These are phyloP conservation scores for Folsomia manolachei DNA, from an alignment of 2,888 invertebrate genomes.

Conservation along the genomic window DNA sequence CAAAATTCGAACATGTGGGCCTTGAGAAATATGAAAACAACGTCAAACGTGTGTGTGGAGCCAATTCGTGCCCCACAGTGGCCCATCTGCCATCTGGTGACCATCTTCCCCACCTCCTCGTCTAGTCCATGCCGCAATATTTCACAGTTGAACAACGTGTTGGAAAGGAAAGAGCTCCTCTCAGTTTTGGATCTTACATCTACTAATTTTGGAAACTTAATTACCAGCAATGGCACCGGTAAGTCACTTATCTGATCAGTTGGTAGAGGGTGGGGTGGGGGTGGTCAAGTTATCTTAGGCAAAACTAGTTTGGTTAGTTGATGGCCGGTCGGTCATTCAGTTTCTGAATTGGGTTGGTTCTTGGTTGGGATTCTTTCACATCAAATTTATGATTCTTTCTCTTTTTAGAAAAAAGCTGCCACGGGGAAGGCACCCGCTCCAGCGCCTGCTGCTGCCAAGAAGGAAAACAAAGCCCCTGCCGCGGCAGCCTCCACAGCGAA, in stretches of 20 bases:
- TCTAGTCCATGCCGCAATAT: not conserved
- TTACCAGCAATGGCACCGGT: slow-evolving; percentile 18
- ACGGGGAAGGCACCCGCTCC: slow-evolving; percentile 41
- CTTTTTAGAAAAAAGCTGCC: slow-evolving; percentile 50
- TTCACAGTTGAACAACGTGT: slow-evolving; percentile 8
- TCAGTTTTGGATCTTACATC: too few species aligned
- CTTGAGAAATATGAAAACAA: too few species aligned
- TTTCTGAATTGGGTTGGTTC: not conserved
- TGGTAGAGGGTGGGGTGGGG: not conserved
- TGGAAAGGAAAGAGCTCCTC: not conserved
- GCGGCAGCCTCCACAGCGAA: slow-evolving; percentile 34
- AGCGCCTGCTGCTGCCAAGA: slow-evolving; percentile 38
- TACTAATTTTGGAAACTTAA: not conserved
- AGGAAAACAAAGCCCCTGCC: slow-evolving; percentile 35
- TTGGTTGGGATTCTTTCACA: not conserved
- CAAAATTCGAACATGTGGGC: too few species aligned
- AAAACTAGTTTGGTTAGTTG: too few species aligned
- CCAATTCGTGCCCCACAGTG: not conserved
- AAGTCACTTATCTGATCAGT: not conserved
- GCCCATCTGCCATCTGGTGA: not conserved
- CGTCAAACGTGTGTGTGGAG: not conserved
- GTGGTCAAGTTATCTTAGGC: too few species aligned
- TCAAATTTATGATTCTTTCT: not conserved
- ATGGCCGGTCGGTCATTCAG: not conserved
- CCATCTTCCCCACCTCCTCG: not conserved